These are phyloP conservation scores for Zosterops lateralis DNA, from an alignment of 2,113 vertebrate genomes.

Conservation along the genomic window DNA sequence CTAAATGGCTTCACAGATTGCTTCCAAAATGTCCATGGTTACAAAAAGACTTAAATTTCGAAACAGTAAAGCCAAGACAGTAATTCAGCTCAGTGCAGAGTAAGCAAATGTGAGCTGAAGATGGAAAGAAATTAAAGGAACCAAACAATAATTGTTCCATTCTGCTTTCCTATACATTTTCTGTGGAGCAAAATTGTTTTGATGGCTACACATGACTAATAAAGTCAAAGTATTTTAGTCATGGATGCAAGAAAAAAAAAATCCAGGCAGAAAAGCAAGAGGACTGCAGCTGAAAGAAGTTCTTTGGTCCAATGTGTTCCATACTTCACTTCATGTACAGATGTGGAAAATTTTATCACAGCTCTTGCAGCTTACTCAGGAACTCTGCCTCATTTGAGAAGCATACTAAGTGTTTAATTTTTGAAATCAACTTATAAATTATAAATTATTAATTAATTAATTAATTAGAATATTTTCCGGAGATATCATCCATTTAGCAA, in stretches of 20 bases:
- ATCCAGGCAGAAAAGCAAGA: neutral
- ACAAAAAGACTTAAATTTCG: neutral
- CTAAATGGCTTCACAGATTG: neutral
- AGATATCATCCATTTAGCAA: neutral
- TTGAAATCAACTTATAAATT: neutral
- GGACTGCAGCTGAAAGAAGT: neutral
- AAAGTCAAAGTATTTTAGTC: neutral
- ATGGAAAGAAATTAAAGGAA: neutral
- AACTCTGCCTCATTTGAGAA: neutral
- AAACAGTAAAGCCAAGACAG: neutral
- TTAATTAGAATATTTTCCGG: neutral
- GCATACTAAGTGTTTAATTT: neutral
- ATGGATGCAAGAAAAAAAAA: neutral
- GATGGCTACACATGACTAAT: neutral
- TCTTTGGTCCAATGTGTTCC: neutral
- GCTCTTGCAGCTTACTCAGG: neutral
- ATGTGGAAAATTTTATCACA: neutral
- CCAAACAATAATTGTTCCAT: neutral
- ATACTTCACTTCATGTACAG: neutral
- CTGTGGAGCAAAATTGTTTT: neutral
- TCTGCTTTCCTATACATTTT: neutral
- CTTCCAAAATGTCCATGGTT: neutral
- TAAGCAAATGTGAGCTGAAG: neutral
- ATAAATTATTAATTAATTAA: neutral
- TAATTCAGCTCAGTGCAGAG: neutral